Evolutionary conservation across 2,797 vertebrate species (phyloP), one percentile per base, ranked within the genome.

Genomic region (Delichon dasypus): DNA sequence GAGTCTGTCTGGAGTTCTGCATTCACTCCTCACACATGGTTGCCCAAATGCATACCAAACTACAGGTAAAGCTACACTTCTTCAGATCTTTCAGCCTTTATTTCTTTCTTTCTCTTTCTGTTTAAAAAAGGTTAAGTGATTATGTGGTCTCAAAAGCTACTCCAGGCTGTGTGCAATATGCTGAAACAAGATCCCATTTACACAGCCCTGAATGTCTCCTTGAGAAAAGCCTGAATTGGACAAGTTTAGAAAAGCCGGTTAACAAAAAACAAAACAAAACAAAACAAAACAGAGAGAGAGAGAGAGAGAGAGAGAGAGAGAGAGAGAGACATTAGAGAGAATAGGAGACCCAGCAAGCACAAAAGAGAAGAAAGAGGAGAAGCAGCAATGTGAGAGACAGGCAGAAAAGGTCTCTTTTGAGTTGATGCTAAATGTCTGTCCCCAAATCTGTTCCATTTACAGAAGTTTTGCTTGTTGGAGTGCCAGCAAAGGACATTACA

Each of bases 181-280:
- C 62, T 95, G 95, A 96, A 97, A 96, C 60, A 79, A 90, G 95
- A 96, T 84, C 91, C 86, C 92, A 81, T 93, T 96, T 93, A 97
- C 77, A 94, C 58, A 95, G 87, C 34, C 58, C 82, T 85, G 91
- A 95, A 92, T 93, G 72, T 85, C 89, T 92, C 90, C 85, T 82
- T 88, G 57, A 91, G 86, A 93, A 97, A 96, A 92, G 93, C 54
- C 72, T 89, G 92, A 95, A 93, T 29, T 89, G 82, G 82, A 60
- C 71, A 92, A 67, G 86, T 94, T 95, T 81, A 95, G 82, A 96
- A 93, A 93, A 94, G 57, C 45, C 70, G 81, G 70, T 45, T 76
- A 89, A 95, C 84, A 95, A 81, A 74, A 71, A 93, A 32, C n/a
- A 13, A n/a, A n/a, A n/a, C n/a, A n/a, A n/a, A n/a, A n/a, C n/a